Evolutionary conservation across 2,888 invertebrate genomes (phyloP).

Genomic region (Drosophila falleni): DNA sequence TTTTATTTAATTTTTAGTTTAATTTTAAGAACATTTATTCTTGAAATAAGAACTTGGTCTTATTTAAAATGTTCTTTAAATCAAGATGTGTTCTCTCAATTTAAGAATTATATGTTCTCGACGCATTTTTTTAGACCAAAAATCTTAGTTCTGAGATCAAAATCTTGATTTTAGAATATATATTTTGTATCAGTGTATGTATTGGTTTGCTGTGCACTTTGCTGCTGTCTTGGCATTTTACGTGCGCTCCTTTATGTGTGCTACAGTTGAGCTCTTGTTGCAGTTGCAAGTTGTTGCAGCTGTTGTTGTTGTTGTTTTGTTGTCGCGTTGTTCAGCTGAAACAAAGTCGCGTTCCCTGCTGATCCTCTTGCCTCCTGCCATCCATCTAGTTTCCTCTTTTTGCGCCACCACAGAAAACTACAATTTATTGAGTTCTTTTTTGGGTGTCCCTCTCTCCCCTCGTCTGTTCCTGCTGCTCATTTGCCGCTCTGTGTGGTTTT

Average conservation of each 20-base stretch:
- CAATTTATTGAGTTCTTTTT: slow-evolving; percentile 80
- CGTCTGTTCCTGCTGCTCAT: slow-evolving; percentile 38
- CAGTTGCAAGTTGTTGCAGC: slow-evolving; percentile 16
- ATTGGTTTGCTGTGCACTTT: slow-evolving; percentile 60
- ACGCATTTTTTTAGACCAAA: no score
- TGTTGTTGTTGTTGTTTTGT: slow-evolving; percentile 25
- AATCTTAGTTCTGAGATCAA: no score
- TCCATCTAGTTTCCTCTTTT: slow-evolving; percentile 26
- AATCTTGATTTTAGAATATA: no score
- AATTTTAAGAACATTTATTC: no score
- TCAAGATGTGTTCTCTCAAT: no score
- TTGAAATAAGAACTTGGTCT: no score
- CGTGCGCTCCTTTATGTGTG: slow-evolving; percentile 58
- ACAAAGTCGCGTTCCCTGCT: slow-evolving; percentile 63
- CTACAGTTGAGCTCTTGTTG: slow-evolving; percentile 42
- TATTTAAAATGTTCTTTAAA: no score
- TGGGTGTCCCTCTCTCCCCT: slow-evolving; percentile 20
- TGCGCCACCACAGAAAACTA: slow-evolving; percentile 58
- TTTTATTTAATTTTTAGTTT: no score
- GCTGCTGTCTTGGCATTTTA: slow-evolving; percentile 75
- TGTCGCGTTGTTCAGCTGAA: slow-evolving; percentile 61
- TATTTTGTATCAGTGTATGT: no score
- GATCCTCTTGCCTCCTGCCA: slow-evolving; percentile 7
- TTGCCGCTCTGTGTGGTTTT: slow-evolving; percentile 60
- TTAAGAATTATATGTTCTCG: no score